A percentile compares a stretch with the other conserved stretches of the same genome.
phyloP scores from a whole-genome alignment of 2,888 invertebrate genomes.

The Perithous albicinctus region DNA sequence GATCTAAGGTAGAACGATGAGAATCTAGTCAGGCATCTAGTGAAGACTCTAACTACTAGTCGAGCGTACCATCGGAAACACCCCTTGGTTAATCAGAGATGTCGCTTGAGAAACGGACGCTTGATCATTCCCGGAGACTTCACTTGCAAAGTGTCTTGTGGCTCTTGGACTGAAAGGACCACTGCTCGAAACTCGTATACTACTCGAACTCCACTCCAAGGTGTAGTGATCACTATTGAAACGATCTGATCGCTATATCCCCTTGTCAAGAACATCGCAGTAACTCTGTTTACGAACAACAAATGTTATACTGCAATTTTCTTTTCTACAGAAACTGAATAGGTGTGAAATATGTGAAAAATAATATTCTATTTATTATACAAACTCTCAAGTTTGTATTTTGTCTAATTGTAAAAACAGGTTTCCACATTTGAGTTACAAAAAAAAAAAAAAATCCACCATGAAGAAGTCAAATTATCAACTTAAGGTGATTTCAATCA shows the following conservation, averaged over 20 bases:
- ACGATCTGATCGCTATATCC: conserved; percentile 3
- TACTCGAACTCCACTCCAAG: conserved; percentile 37
- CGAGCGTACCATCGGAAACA: conserved; percentile 54
- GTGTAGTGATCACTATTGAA: conserved; percentile 25
- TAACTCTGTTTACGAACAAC: not conserved
- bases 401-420: no score
- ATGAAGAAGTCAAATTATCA: not conserved
- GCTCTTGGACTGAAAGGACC: conserved; percentile 20
- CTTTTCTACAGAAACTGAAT: not conserved
- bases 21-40: conserved; percentile 47
- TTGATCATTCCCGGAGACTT: conserved; percentile 53
- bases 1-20: conserved; percentile 30
- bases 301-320: not conserved
- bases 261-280: not conserved
- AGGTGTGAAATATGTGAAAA: no score
- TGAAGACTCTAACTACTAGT: conserved; percentile 49
- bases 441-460: no score
- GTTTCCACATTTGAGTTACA: no score
- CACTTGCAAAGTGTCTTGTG: conserved; percentile 49
- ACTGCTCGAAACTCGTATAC: conserved; percentile 49
- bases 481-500: not conserved
- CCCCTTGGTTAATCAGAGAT: conserved; percentile 63
- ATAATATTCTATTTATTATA: no score
- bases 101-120: conserved; percentile 52
- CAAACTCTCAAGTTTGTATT: no score